phyloP scores from a whole-genome alignment of 92 coral and sea anemone species.

The Umimayanthus kanabou region DNA sequence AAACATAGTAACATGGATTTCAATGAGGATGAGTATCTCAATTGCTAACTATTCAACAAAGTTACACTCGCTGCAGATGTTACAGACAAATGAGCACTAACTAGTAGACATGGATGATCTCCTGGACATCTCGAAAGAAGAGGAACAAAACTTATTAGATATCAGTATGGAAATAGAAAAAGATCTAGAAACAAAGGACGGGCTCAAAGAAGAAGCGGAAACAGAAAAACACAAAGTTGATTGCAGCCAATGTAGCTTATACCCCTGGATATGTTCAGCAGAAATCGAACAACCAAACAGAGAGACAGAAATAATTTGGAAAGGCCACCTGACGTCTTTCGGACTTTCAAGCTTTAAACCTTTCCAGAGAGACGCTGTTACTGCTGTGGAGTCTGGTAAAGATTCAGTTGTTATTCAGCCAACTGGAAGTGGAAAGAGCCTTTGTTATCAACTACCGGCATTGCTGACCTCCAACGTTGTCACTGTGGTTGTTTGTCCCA shows the following conservation, averaged over 20 bases:
- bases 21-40: conserved; percentile 35
- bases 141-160: conserved; percentile 36
- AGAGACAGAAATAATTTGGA: conserved; percentile 40
- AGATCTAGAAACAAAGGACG: background rate
- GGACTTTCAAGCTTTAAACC: conserved; percentile 43
- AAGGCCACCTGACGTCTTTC: conserved; percentile 57
- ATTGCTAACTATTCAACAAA: conserved; percentile 41
- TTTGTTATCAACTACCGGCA: conserved; percentile 59
- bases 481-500: conserved; percentile 51
- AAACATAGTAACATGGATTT: conserved; percentile 39
- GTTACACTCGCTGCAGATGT: conserved; percentile 39
- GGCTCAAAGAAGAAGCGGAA: too few species aligned
- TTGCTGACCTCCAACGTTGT: conserved; percentile 35
- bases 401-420: conserved; percentile 60
- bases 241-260: too few species aligned
- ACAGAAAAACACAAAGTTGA: too few species aligned
- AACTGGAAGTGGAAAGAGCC: conserved; percentile 68
- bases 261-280: too few species aligned
- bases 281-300: background rate
- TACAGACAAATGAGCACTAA: background rate
- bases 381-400: conserved; percentile 29
- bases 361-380: conserved; percentile 63
- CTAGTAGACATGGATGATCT: background rate
- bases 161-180: conserved; percentile 50
- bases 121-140: conserved; percentile 20